Evolutionary conservation across 2,113 vertebrate genomes (phyloP).

Genomic region (Antennarius striatus): DNA sequence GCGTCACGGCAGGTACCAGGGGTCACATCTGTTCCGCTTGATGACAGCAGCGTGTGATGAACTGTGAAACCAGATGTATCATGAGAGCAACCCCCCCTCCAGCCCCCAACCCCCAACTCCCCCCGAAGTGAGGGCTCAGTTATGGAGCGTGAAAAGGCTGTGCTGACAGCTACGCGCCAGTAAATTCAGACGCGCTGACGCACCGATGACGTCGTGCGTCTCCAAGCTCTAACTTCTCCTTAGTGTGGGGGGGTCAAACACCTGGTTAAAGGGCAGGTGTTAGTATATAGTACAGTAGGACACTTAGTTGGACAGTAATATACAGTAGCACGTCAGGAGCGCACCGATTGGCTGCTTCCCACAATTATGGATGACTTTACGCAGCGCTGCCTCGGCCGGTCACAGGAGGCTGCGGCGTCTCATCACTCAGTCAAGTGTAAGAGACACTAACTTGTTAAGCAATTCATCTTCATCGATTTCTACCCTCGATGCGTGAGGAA

Average conservation of each 20-base stretch:
- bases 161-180: conserved; percentile 39
- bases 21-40: conserved; percentile 58
- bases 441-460: conserved; percentile 45
- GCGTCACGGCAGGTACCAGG: conserved; percentile 13
- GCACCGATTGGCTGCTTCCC: conserved; percentile 39
- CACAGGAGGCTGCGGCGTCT: conserved; percentile 47
- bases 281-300: not conserved
- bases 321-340: not conserved
- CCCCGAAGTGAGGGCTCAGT: conserved; percentile 52
- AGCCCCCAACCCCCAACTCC: too few relatives aligned
- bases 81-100: conserved; percentile 29
- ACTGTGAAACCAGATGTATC: conserved; percentile 63
- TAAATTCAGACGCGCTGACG: conserved; percentile 40
- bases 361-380: conserved; percentile 56
- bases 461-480: conserved; percentile 65
- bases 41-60: conserved; percentile 56
- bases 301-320: too few relatives aligned
- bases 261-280: conserved; percentile 3
- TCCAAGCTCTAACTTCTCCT: not conserved
- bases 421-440: conserved; percentile 49
- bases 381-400: conserved; percentile 38
- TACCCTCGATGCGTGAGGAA: conserved; percentile 10
- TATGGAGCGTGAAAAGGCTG: conserved; percentile 46
- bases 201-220: conserved; percentile 55
- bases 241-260: not conserved